Evolutionary conservation across 2,113 vertebrate species (phyloP).

Genomic region (Oncorhynchus keta): DNA sequence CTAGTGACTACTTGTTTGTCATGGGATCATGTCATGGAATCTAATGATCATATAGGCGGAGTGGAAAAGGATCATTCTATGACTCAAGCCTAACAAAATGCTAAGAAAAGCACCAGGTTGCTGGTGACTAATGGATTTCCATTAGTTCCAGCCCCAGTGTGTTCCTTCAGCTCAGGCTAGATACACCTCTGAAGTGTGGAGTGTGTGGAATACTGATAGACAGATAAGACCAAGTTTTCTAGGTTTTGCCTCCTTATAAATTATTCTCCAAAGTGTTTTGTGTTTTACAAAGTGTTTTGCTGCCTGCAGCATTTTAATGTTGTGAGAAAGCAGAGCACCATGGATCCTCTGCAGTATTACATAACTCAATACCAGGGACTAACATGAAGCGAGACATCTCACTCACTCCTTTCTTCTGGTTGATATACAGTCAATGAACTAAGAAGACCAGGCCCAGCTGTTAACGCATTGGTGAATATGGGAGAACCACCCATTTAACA

Average conservation of each 20-base stretch:
- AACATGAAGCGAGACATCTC: no score
- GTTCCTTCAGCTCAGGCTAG: slow-evolving; percentile 13
- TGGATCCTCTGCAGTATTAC: slow-evolving; percentile 71
- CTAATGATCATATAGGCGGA: not conserved
- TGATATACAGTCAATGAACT: no score
- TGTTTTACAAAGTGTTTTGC: slow-evolving; percentile 6
- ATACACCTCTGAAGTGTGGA: slow-evolving; percentile 3
- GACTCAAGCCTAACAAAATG: slow-evolving; percentile 13
- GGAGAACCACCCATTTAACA: no score
- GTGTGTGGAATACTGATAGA: not conserved
- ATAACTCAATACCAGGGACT: slow-evolving; percentile 54
- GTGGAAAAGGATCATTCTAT: slow-evolving; percentile 6
- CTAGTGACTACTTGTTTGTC: not conserved
- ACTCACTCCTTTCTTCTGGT: no score
- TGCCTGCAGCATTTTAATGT: slow-evolving; percentile 51
- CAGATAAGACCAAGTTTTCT: slow-evolving; percentile 11
- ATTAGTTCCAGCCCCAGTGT: slow-evolving; percentile 47
- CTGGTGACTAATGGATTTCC: slow-evolving; percentile 32
- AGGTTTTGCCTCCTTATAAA: slow-evolving; percentile 40
- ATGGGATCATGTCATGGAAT: not conserved
- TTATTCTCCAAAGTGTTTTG: slow-evolving; percentile 23
- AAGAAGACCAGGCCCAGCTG: no score
- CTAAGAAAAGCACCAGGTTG: not conserved
- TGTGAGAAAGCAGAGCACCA: slow-evolving; percentile 50
- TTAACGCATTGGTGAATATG: no score